A percentile compares a stretch with the other conserved stretches of the same genome.
These are phyloP conservation scores for Brachionus calyciflorus DNA, from an alignment of 1,140 invertebrate genomes.

Conservation along the genomic window DNA sequence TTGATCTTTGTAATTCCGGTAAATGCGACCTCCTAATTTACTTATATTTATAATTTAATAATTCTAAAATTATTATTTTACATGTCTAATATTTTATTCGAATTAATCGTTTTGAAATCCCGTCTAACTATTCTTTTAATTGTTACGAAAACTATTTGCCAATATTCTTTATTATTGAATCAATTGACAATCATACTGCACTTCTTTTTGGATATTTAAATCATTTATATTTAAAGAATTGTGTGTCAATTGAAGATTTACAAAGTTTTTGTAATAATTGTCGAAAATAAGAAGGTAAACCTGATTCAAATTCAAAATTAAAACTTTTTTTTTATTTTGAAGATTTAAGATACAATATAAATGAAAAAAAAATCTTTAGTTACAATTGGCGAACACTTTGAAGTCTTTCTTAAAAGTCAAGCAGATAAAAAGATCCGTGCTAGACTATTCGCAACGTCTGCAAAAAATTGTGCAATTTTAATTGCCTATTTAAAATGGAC, in stretches of 20 bases:
- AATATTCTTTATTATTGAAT: constrained; percentile 1
- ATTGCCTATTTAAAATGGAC: too few relatives aligned
- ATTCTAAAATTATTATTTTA: too few relatives aligned
- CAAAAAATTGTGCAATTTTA: too few relatives aligned
- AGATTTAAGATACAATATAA: constrained; percentile 10
- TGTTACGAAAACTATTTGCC: constrained; percentile 15
- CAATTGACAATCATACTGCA: constrained; percentile 8
- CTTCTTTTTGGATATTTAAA: neutral
- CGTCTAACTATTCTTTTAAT: neutral
- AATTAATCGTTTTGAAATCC: constrained; percentile 6
- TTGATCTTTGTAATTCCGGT: too few relatives aligned
- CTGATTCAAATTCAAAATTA: neutral
- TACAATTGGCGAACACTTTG: constrained; percentile 19
- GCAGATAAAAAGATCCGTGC: neutral
- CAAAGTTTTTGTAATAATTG: neutral
- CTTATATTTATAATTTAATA: too few relatives aligned
- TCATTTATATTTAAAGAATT: too few relatives aligned
- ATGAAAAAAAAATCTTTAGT: constrained; percentile 26
- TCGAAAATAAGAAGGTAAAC: constrained; percentile 4
- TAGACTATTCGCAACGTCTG: too few relatives aligned
- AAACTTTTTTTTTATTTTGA: neutral
- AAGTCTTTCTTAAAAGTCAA: constrained; percentile 1
- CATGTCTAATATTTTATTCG: too few relatives aligned
- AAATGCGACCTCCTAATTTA: too few relatives aligned
- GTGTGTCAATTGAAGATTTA: neutral